Conservation (phyloP, 2,113 vertebrate species). For the Thomomys bottae region DNA sequence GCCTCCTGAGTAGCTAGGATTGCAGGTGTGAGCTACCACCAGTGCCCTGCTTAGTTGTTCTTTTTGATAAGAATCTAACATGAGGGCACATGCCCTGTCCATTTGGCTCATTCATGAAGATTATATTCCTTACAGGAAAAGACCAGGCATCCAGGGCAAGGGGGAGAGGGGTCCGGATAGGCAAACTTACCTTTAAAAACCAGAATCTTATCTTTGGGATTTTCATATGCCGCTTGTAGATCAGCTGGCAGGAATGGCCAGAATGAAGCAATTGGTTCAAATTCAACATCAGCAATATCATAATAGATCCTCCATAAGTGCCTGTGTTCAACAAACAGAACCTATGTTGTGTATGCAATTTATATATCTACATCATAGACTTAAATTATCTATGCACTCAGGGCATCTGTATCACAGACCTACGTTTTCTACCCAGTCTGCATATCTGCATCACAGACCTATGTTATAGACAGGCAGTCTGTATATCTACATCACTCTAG, state of each 20-base stretch:
- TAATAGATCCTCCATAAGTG: constrained; percentile 90
- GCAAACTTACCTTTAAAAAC: constrained; percentile 87
- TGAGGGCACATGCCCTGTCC: neutral
- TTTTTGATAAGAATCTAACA: neutral
- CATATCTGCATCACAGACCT: too few relatives aligned
- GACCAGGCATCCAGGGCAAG: neutral
- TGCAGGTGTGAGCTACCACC: too few relatives aligned
- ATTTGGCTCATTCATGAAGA: neutral
- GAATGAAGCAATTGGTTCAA: constrained; percentile 88
- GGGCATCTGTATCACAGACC: neutral
- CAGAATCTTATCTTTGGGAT: constrained; percentile 82
- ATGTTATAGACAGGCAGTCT: too few relatives aligned
- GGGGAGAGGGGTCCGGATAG: neutral
- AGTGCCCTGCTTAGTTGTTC: neutral
- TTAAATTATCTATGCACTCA: too few relatives aligned
- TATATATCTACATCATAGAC: neutral
- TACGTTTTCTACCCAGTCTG: too few relatives aligned
- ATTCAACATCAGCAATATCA: constrained; percentile 80
- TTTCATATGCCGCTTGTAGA: constrained; percentile 92
- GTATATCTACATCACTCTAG: too few relatives aligned
- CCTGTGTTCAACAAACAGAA: constrained; percentile 82
- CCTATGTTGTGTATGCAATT: neutral
- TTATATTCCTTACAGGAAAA: neutral
- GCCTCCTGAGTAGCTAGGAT: too few relatives aligned
- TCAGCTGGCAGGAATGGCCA: constrained; percentile 88